Conservation (phyloP, 2,113 vertebrate genomes). For the Saccopteryx bilineata region DNA sequence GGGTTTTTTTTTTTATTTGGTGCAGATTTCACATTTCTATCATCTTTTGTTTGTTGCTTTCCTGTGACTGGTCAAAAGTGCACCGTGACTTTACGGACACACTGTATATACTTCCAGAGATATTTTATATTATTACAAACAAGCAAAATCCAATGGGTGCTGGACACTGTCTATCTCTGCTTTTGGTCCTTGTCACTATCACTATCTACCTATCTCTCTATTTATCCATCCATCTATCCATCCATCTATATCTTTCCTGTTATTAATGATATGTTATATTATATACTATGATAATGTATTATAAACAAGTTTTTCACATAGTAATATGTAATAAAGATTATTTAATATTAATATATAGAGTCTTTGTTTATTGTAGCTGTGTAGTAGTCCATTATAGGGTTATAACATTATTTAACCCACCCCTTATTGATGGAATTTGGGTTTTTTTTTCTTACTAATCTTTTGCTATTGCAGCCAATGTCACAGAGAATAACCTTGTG, state of each 20-base stretch:
- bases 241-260: not conserved
- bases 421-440: not conserved
- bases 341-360: not conserved
- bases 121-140: not conserved
- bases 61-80: no score
- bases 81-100: no score
- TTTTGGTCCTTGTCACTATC: not conserved
- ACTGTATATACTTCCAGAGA: not conserved
- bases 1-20: no score
- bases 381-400: not conserved
- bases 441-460: not conserved
- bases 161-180: not conserved
- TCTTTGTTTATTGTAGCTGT: not conserved
- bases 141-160: not conserved
- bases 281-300: constrained; percentile 5
- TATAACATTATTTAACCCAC: not conserved
- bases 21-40: no score
- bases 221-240: no score
- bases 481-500: not conserved
- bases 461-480: not conserved
- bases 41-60: no score
- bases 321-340: not conserved
- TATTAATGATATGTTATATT: not conserved
- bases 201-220: not conserved
- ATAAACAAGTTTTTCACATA: not conserved